Percentiles rank a stretch among this genome's conserved stretches.
Evolutionary conservation across 2,888 invertebrate species (phyloP).

Genomic region (Cosmopolites sordidus): DNA sequence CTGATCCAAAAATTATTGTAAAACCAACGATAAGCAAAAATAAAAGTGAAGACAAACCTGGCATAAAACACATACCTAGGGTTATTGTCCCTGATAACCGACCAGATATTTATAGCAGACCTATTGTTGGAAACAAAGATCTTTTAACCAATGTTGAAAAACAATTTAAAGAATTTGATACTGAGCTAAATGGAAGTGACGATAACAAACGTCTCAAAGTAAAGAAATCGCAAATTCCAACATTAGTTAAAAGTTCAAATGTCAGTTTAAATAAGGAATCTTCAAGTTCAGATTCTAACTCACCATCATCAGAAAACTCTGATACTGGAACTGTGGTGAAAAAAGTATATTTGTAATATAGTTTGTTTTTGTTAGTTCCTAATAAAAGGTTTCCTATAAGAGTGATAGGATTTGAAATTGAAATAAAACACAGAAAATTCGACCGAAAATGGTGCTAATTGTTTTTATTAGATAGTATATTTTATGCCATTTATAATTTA

Average conservation of each 20-base stretch:
- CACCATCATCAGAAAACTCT: slow-evolving; percentile 46
- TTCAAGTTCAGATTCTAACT: slow-evolving; percentile 56
- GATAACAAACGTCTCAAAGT: slow-evolving; percentile 9
- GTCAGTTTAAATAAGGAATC: slow-evolving; percentile 37
- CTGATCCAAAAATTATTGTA: slow-evolving; percentile 59
- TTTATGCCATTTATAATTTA: no score
- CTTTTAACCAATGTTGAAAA: not conserved
- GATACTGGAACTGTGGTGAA: slow-evolving; percentile 49
- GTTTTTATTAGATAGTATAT: no score
- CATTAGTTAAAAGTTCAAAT: slow-evolving; percentile 37
- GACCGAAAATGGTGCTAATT: no score
- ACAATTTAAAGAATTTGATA: not conserved
- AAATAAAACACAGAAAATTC: no score
- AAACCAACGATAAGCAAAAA: slow-evolving; percentile 53
- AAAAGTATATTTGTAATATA: slow-evolving; percentile 33
- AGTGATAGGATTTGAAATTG: no score
- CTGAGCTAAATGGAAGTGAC: not conserved
- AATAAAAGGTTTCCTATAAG: no score
- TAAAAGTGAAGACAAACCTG: slow-evolving; percentile 33
- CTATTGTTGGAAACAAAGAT: not conserved
- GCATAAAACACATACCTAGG: slow-evolving; percentile 48
- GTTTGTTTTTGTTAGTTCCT: no score
- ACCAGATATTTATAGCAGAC: slow-evolving; percentile 27
- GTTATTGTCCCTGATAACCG: slow-evolving; percentile 47
- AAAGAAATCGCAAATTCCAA: slow-evolving; percentile 45